phyloP scores from a whole-genome alignment of 1,140 invertebrate genomes.

The Drosophila rhopaloa region DNA sequence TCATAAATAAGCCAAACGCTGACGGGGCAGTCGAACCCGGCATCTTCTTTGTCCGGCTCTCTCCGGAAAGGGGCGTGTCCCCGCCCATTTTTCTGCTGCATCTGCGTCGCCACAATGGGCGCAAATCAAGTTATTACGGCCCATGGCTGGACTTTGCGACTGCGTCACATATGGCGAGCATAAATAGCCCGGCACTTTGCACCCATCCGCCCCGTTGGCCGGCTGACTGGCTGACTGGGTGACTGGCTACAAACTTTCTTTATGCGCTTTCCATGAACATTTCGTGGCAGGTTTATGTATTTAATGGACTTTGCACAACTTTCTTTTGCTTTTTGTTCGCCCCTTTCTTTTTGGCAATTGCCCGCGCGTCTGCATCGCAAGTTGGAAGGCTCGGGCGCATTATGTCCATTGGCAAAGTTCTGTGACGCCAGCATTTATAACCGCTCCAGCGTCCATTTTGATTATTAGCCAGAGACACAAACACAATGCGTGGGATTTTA shows the following conservation, averaged over 20 bases:
- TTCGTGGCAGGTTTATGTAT: conserved; percentile 83
- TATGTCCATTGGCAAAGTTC: conserved; percentile 79
- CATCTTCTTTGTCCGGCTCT: conserved; percentile 49
- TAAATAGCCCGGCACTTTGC: conserved; percentile 72
- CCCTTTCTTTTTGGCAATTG: conserved; percentile 28
- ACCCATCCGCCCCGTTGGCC: conserved; percentile 46
- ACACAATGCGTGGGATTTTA: conserved; percentile 42
- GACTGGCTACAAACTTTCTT: conserved; percentile 72
- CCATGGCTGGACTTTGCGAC: conserved; percentile 39
- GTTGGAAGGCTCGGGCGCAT: conserved; percentile 56
- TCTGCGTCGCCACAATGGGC: conserved; percentile 74
- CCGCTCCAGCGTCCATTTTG: conserved; percentile 65
- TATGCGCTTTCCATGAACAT: conserved; percentile 83
- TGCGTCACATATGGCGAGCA: conserved; percentile 77
- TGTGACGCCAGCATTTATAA: conserved; percentile 77
- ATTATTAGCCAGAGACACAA: conserved; percentile 64
- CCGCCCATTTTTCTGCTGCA: conserved; percentile 61
- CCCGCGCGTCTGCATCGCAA: conserved; percentile 29
- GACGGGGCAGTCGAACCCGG: conserved; percentile 63
- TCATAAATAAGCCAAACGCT: conserved; percentile 75
- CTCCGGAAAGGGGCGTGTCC: conserved; percentile 30
- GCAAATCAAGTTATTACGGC: conserved; percentile 79
- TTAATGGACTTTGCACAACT: conserved; percentile 81
- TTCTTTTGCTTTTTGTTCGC: conserved; percentile 41
- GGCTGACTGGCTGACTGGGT: conserved; percentile 7